Percentiles rank a stretch among this genome's conserved stretches.
Conservation (phyloP, 1,140 invertebrate genomes). For the Melipona quadrifasciata region DNA sequence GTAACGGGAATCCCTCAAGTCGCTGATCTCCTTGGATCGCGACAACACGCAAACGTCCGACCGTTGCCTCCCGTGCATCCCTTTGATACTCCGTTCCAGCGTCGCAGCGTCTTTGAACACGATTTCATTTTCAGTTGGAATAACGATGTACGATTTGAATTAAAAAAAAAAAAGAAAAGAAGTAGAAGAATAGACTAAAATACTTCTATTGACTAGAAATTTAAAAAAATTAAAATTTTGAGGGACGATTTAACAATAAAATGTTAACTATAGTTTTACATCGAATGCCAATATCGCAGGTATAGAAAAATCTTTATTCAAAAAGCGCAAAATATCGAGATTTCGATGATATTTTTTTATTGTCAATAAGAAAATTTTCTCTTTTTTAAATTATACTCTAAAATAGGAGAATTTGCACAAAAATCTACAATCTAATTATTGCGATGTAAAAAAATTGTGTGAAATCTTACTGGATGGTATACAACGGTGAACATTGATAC, state of each 20-base stretch:
- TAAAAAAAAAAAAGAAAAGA: not conserved
- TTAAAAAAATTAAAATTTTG: no score
- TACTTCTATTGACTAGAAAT: no score
- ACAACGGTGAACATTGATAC: slow-evolving; percentile 42
- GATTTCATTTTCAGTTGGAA: not conserved
- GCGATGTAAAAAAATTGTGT: not conserved
- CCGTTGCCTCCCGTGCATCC: not conserved
- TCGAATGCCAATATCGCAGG: no score
- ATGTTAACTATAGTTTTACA: not conserved
- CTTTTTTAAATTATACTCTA: not conserved
- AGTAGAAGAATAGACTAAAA: not conserved
- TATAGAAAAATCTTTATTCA: not conserved
- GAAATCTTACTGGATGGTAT: slow-evolving; percentile 55
- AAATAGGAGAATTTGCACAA: not conserved
- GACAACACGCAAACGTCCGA: not conserved
- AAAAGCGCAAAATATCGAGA: no score
- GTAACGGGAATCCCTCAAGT: not conserved
- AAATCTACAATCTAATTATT: not conserved
- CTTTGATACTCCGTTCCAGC: not conserved
- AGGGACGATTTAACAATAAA: no score
- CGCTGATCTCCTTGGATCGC: not conserved
- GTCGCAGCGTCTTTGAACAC: not conserved
- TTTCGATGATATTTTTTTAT: no score
- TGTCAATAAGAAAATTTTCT: no score
- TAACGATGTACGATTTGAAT: not conserved